Base-by-base conservation (phyloP, 1,140 invertebrate species). In the Drosophila chauvacae region DNA sequence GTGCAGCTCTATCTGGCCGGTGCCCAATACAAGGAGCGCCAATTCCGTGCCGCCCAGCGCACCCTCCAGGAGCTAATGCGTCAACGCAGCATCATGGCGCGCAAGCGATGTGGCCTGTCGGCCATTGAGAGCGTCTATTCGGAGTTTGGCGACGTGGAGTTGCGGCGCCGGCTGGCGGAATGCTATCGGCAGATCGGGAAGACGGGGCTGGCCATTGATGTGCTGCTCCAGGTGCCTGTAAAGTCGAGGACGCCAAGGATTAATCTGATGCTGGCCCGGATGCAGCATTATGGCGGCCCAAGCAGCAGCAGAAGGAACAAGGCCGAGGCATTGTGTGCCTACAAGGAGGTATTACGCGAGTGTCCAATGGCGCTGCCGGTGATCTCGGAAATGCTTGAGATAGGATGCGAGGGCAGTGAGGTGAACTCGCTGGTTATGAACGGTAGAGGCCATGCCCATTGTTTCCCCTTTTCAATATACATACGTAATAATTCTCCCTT, bases 261-360 rank as follows among this genome's bases (percentile, higher is more conserved):
- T 4, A 96, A 97, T 81, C 94, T 96, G 93, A 94, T 96, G 33
- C 86, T 97, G 39, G 96, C 95, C 11, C 95, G 95, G 81, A 93
- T 97, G 78, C 94, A 96, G 42, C 94, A 95, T 72, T 94, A 94
- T 3, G 37, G 77, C 16, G 16, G 9, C 16, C 5, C 26, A n/a
- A 28, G 2, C 14, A 28, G 14, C 47, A 2, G 95, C 95, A 94
- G 1, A 4, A 94, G 93, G 94, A 91, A 95, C 93, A 96, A 96
- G 69, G 87, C 94, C 39, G 95, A 95, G 33, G 96, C 96, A 0
- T 94, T 96, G 41, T 94, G 94, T 2, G 94, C 95, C 26, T 97
- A 95, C 84, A 96, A 96, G 91, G 96, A 97, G 93, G 95, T 97
- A 18, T 80, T 97, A 16, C 94, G 94, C 91, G 96, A 96, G 90